phyloP scores from a whole-genome alignment of 2,797 vertebrate genomes.

The Gastrophryne carolinensis region DNA sequence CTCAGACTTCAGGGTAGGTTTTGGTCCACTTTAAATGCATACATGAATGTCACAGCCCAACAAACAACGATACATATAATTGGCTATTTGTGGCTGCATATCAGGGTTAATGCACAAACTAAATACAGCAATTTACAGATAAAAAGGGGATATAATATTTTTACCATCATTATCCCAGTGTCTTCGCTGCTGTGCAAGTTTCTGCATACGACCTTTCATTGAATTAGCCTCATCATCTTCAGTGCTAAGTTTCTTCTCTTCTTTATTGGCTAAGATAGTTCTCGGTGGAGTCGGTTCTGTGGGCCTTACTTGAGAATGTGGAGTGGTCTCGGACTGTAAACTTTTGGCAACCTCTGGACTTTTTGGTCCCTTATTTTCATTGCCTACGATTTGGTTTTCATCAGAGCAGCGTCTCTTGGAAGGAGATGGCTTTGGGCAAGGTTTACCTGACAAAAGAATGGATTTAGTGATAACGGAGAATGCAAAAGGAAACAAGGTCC shows the following conservation, averaged over 20 bases:
- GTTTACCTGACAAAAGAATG: conserved; percentile 66
- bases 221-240: conserved; percentile 59
- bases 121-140: not conserved
- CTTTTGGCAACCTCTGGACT: conserved; percentile 42
- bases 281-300: not conserved
- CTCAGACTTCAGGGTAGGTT: too few relatives aligned
- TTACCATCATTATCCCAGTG: conserved; percentile 79
- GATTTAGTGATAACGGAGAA: too few relatives aligned
- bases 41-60: too few relatives aligned
- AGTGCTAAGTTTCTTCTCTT: conserved; percentile 25
- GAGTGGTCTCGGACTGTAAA: conserved; percentile 58
- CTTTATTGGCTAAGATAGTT: conserved; percentile 5
- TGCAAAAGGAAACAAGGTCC: too few relatives aligned
- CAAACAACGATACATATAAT: too few relatives aligned
- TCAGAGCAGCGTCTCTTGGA: conserved; percentile 87
- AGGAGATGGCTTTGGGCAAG: conserved; percentile 83
- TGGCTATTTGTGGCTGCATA: too few relatives aligned
- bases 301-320: conserved; percentile 60
- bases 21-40: too few relatives aligned
- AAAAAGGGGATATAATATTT: too few relatives aligned
- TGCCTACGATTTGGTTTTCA: conserved; percentile 59
- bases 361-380: conserved; percentile 75
- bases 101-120: too few relatives aligned
- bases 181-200: conserved; percentile 80
- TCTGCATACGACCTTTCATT: conserved; percentile 85